These are phyloP conservation scores for Agrilus biguttatus DNA, from an alignment of 2,888 invertebrate genomes.

Conservation along the genomic window DNA sequence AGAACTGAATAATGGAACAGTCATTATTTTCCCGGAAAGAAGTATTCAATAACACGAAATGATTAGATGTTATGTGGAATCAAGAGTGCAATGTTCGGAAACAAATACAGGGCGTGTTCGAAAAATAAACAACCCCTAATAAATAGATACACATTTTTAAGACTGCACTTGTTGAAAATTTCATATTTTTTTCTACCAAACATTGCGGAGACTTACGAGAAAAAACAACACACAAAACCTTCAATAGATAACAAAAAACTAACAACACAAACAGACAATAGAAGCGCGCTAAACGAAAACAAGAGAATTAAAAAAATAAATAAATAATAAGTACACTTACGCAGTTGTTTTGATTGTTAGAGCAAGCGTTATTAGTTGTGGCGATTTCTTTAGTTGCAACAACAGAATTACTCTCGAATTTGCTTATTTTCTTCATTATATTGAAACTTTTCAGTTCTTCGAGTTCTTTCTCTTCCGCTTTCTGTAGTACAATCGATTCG, in stretches of 20 bases:
- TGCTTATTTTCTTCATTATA: constrained; percentile 27
- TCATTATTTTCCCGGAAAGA: too few species aligned
- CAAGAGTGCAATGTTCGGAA: too few species aligned
- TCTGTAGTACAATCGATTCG: background rate
- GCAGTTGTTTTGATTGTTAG: constrained; percentile 2
- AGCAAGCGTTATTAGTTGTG: constrained; percentile 7
- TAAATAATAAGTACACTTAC: background rate
- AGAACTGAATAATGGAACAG: too few species aligned
- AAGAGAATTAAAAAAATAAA: background rate
- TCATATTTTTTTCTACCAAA: too few species aligned
- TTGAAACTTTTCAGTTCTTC: constrained; percentile 20
- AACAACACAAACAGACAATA: constrained; percentile 6
- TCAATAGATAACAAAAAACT: constrained; percentile 1
- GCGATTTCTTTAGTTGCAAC: constrained; percentile 2
- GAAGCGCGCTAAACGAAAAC: constrained; percentile 6
- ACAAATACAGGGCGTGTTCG: too few species aligned
- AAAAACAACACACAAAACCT: constrained; percentile 2
- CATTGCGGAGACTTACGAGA: background rate
- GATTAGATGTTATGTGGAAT: too few species aligned
- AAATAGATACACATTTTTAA: too few species aligned
- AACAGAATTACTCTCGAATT: constrained; percentile 22
- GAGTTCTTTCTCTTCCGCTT: constrained; percentile 12
- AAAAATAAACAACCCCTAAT: too few species aligned
- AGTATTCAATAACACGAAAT: too few species aligned
- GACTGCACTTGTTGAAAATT: too few species aligned